Evolutionary conservation across 2,888 invertebrate species (phyloP).

Genomic region (Ernsta delagoae): DNA sequence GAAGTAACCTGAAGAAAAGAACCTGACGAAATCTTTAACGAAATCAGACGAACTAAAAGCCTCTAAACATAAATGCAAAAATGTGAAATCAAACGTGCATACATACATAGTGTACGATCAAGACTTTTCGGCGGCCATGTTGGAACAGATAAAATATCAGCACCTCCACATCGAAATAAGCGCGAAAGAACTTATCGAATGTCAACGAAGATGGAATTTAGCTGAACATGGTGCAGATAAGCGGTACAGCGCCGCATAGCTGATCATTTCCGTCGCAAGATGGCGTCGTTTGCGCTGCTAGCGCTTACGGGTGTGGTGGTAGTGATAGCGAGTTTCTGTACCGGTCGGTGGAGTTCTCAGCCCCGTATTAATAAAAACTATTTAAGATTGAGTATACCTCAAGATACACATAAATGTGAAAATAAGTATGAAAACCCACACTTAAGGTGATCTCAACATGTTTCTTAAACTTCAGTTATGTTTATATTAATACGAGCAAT

Average conservation of each 20-base stretch:
- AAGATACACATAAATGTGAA: too few relatives aligned
- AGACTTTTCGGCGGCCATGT: background rate
- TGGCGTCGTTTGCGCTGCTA: constrained; percentile 44
- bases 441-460: too few relatives aligned
- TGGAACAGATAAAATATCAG: background rate
- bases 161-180: constrained; percentile 2
- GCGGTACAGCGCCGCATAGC: constrained; percentile 45
- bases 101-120: background rate
- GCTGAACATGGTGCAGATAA: constrained; percentile 44
- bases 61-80: background rate
- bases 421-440: too few relatives aligned
- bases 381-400: too few relatives aligned
- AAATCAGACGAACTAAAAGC: too few relatives aligned
- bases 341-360: too few relatives aligned
- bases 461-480: too few relatives aligned
- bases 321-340: background rate
- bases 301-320: constrained; percentile 22
- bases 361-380: too few relatives aligned
- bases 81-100: background rate
- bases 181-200: constrained; percentile 14
- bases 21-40: too few relatives aligned
- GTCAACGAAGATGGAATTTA: constrained; percentile 18
- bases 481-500: too few relatives aligned
- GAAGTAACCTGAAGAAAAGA: too few relatives aligned
- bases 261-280: constrained; percentile 50